Conservation (phyloP, 2,113 vertebrate genomes). For the Mesoclemmys tuberculata region DNA sequence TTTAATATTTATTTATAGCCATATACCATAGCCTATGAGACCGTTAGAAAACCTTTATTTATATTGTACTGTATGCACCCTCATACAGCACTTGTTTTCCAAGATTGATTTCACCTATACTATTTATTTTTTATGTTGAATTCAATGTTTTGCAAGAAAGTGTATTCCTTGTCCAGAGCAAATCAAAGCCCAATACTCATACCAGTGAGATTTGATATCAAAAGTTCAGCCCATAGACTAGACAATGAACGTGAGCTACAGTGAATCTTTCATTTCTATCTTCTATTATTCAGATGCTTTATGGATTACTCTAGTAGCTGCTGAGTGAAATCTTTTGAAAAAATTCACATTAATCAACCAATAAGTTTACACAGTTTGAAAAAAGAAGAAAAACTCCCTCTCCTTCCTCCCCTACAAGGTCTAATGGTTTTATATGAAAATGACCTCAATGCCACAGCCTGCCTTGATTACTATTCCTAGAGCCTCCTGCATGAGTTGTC, state of each 20-base stretch:
- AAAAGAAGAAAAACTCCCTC: not conserved
- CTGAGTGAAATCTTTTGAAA: not conserved
- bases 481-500: conserved; percentile 49
- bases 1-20: not conserved
- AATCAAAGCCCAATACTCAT: too few species aligned
- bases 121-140: too few species aligned
- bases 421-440: not conserved
- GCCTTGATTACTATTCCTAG: conserved; percentile 15
- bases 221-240: not conserved
- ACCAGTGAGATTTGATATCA: too few species aligned
- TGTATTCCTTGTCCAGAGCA: too few species aligned
- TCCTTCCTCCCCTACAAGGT: conserved; percentile 5
- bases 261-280: not conserved
- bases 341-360: not conserved
- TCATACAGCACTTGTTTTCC: too few species aligned
- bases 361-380: not conserved
- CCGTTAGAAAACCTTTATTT: not conserved
- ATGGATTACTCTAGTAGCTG: not conserved
- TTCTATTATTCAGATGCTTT: not conserved
- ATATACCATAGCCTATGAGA: not conserved
- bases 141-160: too few species aligned
- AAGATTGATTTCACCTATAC: too few species aligned
- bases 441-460: conserved; percentile 16
- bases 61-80: too few species aligned
- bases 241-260: not conserved